Conservation (phyloP, 2,113 vertebrate species). For the Chaetorhynchus papuensis region DNA sequence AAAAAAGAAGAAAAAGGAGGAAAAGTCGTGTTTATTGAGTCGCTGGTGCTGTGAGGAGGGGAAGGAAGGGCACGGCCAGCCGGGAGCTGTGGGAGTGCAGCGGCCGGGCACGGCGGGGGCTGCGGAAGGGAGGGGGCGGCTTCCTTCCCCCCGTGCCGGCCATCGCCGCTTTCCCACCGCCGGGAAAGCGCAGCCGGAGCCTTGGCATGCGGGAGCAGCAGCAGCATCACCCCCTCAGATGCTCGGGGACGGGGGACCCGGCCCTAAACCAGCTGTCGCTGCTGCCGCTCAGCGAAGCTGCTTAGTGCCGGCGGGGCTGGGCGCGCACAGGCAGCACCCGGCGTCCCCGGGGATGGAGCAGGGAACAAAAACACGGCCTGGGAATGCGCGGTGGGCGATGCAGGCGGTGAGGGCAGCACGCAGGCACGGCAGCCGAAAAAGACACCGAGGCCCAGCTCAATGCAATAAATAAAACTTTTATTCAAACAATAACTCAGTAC, state of each 20-base stretch:
- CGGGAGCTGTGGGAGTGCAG: background rate
- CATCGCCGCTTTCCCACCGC: background rate
- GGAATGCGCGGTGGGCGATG: background rate
- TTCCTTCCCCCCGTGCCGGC: background rate
- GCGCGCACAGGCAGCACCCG: background rate
- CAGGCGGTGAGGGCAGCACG: background rate
- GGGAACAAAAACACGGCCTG: background rate
- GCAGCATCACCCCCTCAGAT: background rate
- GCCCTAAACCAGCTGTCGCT: slow-evolving; percentile 26
- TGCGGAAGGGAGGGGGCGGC: background rate
- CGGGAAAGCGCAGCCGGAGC: background rate
- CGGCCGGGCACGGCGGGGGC: background rate
- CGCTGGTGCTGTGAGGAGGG: background rate
- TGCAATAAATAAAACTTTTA: slow-evolving; percentile 85
- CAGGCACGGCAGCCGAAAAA: slow-evolving; percentile 54
- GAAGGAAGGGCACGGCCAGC: background rate
- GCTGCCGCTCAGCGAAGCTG: slow-evolving; percentile 23
- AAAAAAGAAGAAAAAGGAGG: background rate
- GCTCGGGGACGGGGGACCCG: fast-evolving
- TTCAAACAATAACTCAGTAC: slow-evolving; percentile 77
- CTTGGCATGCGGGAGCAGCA: background rate
- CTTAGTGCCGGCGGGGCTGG: background rate
- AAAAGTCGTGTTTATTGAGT: background rate
- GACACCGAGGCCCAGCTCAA: slow-evolving; percentile 62
- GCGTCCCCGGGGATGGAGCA: background rate